A percentile compares a stretch with the other conserved stretches of the same genome.
Conservation (phyloP, 2,888 invertebrate species). For the Amiota communis region DNA sequence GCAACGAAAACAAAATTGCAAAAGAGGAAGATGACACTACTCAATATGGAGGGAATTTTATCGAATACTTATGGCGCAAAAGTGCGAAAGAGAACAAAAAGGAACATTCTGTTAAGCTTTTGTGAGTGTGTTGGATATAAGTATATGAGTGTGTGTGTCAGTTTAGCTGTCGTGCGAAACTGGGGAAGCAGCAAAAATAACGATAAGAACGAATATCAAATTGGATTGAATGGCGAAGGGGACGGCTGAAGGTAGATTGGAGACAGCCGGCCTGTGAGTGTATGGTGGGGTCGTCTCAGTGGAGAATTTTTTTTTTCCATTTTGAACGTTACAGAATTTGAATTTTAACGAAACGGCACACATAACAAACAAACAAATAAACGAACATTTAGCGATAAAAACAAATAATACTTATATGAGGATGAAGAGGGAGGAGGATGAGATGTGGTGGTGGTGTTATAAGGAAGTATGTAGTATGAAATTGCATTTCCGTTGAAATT, state of each 20-base stretch:
- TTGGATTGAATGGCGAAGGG: background rate
- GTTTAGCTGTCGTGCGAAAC: background rate
- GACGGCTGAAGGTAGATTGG: background rate
- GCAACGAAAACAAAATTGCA: constrained; percentile 30
- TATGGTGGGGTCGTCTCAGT: background rate
- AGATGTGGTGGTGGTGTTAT: background rate
- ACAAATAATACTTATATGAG: too few relatives aligned
- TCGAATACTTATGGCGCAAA: background rate
- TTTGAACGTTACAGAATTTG: constrained; percentile 36
- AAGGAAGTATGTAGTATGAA: background rate
- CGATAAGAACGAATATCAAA: background rate
- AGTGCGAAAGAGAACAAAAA: background rate
- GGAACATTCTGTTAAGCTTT: background rate
- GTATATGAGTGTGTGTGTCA: constrained; percentile 13
- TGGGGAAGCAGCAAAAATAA: constrained; percentile 17
- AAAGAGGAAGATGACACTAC: background rate
- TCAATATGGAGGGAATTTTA: background rate
- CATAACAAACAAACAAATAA: background rate
- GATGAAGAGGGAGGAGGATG: background rate
- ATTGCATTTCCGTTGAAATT: constrained; percentile 19
- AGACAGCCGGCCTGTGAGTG: background rate
- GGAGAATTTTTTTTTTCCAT: background rate
- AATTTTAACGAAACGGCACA: constrained; percentile 7
- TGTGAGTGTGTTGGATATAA: background rate
- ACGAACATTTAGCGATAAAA: background rate